phyloP scores from a whole-genome alignment of 1,140 invertebrate species.

The Caerostris extrusa region DNA sequence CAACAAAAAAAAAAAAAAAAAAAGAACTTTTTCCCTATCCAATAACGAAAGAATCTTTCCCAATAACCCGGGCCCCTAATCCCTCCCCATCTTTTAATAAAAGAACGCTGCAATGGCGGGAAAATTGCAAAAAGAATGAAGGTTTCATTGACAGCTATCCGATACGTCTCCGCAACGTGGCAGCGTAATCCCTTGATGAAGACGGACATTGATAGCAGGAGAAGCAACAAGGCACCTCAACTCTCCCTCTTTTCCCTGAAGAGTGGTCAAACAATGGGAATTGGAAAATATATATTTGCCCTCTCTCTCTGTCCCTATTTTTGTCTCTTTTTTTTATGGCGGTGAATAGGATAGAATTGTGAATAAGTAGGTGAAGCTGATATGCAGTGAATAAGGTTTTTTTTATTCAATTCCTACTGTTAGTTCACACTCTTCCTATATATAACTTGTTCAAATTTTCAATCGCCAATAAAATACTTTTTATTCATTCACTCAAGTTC shows the following conservation, averaged over 20 bases:
- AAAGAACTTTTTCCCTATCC: not conserved
- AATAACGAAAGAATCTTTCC: constrained; percentile 40
- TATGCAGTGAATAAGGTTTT: not conserved
- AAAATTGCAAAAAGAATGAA: constrained; percentile 54
- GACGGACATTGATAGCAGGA: constrained; percentile 33
- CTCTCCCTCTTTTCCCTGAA: not conserved
- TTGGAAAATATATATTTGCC: too few relatives aligned
- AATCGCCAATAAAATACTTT: too few relatives aligned
- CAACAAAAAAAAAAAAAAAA: not conserved
- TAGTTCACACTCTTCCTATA: too few relatives aligned
- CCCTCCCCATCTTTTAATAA: constrained; percentile 28
- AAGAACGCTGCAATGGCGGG: not conserved
- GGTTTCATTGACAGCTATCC: constrained; percentile 60
- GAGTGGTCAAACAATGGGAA: not conserved
- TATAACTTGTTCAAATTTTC: too few relatives aligned
- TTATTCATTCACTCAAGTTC: too few relatives aligned
- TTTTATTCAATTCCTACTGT: too few relatives aligned
- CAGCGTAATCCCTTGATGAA: constrained; percentile 44
- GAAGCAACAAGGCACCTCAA: not conserved
- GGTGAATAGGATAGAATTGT: not conserved
- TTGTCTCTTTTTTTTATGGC: not conserved
- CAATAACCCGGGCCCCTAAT: constrained; percentile 8
- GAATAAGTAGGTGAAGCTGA: not conserved
- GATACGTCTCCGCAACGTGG: not conserved
- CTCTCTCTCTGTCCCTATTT: not conserved